Evolutionary conservation across 53 echinoderm and acorn worm species (phyloP), one percentile per base, ranked within the genome.

Genomic region (Holothuria scabra): DNA sequence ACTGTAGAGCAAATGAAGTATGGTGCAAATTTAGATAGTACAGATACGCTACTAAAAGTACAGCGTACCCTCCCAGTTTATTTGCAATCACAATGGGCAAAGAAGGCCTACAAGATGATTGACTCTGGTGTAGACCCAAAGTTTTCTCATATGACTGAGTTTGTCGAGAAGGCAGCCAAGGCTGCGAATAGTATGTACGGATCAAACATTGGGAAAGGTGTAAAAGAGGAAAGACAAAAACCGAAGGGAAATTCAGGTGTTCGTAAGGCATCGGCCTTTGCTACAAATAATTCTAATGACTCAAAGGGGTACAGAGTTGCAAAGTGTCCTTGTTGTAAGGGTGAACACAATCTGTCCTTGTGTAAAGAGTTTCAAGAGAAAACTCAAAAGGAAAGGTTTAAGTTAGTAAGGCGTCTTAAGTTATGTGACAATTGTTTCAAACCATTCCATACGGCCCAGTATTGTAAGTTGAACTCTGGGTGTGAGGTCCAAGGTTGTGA

Each of bases 151-250:
- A 88, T 88, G 83, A 71, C 83, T 20, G 75, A 82, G 59, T 88
- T 88, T 44, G 5, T 88, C 12, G 89, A 84, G 46, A 44, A 84
- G 41, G 46, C 44, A 30, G 78, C 89, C 10, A 65, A 76, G 22
- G 44, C 59, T 19, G 72, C 88, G 22, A 84, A 76, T 34, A 88
- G 74, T 37, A 76, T 84, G 76, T 84, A 71, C 66, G 84, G 84
- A 12, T 46, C 46, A 28, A 84, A 84, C 38, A 65, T 84, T 14
- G 84, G 84, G 1, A 84, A 76, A 37, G n/a, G n/a, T n/a, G 16
- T 18, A 32, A 8, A 2, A 11, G 82, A 30, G 30, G 62, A 74
- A 7, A 52, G 26, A 14, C n/a, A 35, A 3, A 35, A 4, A 4
- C 3, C 35, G 6, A 35, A 35, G n/a, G n/a, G n/a, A n/a, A n/a